Base-by-base conservation (phyloP, 2,888 invertebrate genomes). In the Lasioglossum pauxillum region DNA sequence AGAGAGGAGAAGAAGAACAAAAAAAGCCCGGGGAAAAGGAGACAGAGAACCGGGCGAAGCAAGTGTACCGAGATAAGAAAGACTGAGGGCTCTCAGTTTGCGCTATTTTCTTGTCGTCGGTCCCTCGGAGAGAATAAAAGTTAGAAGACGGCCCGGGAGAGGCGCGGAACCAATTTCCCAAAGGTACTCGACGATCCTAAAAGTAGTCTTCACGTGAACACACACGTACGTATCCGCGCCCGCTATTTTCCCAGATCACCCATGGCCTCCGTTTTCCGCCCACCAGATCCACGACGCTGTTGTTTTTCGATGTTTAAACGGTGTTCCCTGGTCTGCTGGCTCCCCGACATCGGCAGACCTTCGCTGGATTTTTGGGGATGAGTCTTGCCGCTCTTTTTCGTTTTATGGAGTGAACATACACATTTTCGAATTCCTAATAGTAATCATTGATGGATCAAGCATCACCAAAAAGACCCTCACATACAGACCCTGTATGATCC, bases 151-250 rank as follows among this genome's bases (percentile, higher is more conserved):
- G 78, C 57, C 77, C 74, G 69, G 53, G 73, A 71, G 83, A 84
- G 84, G 84, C 90, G 91, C 87, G 86, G 90, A 92, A 92, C 91
- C 94, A 92, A 94, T 94, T 94, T 94, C 93, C 93, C 93, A 87
- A 77, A 93, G 92, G 93, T 90, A 83, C 91, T 87, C 86, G 84
- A 86, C 89, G 86, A 90, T 93, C 89, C 88, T 90, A 86, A 91
- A 89, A 90, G 90, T 89, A 90, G 88, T 84, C 84, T 90, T 92
- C 88, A 69, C 87, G 84, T 60, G 89, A 31, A 84, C 60, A 60
- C 60, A 60, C 60, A 60, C 27, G 27, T 35, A 19, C 27, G 27
- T 35, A 16, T 8, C 31, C 14, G 35, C 35, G 35, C 67, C 8
- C 35, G 67, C 67, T 35, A 67, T 35, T 67, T 67, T 31, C 31